Evolutionary conservation across 2,797 vertebrate genomes (phyloP), one percentile per base, ranked within the genome.

Genomic region (Enteromius unitaeniatus): DNA sequence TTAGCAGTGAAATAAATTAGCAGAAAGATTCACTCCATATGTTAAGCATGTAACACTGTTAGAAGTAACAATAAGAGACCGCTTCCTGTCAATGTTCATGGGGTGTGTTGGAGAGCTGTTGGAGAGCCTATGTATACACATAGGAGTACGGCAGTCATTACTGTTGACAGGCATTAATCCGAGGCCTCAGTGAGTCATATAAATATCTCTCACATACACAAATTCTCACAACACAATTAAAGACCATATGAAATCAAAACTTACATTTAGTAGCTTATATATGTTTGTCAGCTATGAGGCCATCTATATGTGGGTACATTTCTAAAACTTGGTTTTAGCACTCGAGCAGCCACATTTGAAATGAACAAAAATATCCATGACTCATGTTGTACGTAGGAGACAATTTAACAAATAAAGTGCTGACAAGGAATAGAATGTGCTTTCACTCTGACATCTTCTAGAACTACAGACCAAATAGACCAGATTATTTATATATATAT

Each of bases 1-100:
- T 75, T 67, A 73, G 5, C 45, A 40, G 60, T 75, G 23, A 72
- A 81, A 81, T 81, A 82, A 82, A 82, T 82, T 65, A 28, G 31
- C 81, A 75, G 23, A 82, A 82, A 75, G 15, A 74, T 34, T 53
- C 80, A 26, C 70, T 53, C 21, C 15, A 13, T 67, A 37, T 82
- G 72, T 49, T 82, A 42, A 82, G 45, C 17, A 21, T 67, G 72
- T 51, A 45, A 75, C 0, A 15, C 45, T 75, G 72, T 67, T 67
- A 40, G 55, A 73, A 82, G 58, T 75, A 70, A 82, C 58, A 75
- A 70, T 65, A 58, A 82, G 80, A 74, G 28, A 74, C 80, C 31
- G 51, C 58, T 37, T 64, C 31, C 70, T 65, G 58, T 74, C 55
- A 82, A 58, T 49, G 70, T 45, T 78, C 58, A 37, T 58, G 40